Conservation (phyloP, 2,113 vertebrate species). For the Oreotrochilus melanogaster region DNA sequence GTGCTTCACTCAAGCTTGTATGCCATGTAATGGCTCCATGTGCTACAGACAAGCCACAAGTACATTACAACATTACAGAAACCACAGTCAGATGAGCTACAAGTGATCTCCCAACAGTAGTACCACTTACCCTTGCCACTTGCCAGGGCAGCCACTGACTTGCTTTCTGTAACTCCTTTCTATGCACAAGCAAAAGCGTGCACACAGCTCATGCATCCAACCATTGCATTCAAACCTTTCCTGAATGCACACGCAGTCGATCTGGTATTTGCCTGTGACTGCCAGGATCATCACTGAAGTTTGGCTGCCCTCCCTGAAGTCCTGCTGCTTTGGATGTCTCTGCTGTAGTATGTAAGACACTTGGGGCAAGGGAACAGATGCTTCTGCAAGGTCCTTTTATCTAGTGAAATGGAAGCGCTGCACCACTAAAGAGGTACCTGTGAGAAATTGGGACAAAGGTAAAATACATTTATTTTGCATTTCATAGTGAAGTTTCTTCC, state of each 20-base stretch:
- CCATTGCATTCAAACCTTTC: neutral
- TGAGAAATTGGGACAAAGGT: neutral
- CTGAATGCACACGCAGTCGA: neutral
- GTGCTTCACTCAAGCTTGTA: neutral
- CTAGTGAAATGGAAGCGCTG: neutral
- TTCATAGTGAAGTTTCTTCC: neutral
- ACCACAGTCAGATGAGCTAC: neutral
- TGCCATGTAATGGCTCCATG: neutral
- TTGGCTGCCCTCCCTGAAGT: conserved; percentile 55
- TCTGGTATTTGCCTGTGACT: neutral
- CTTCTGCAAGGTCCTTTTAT: conserved; percentile 36
- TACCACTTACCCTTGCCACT: neutral
- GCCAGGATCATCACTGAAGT: conserved; percentile 49
- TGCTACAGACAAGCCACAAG: neutral
- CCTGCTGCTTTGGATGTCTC: conserved; percentile 43
- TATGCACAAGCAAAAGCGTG: neutral
- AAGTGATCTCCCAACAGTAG: neutral
- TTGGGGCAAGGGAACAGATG: conserved; percentile 47
- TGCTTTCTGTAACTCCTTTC: neutral
- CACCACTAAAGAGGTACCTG: neutral
- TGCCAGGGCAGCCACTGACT: neutral
- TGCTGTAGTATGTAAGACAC: neutral
- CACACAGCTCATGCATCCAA: neutral
- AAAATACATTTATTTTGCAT: conserved; percentile 1
- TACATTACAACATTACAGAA: neutral